phyloP scores from a whole-genome alignment of 1,140 invertebrate species.

The Pseudomyrmex flavicornis region DNA sequence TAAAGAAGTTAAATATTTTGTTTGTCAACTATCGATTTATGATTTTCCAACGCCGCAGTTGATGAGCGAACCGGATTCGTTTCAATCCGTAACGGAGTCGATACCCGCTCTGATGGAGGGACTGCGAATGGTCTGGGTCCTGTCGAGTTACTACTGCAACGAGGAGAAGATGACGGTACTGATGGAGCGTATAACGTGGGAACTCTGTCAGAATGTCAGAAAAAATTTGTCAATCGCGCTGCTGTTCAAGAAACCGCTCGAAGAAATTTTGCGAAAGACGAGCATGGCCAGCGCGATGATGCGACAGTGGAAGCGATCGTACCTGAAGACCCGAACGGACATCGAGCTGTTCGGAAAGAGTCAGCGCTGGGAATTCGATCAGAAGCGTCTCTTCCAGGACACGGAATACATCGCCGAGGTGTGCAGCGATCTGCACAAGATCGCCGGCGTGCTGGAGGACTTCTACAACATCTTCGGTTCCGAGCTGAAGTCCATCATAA shows the following conservation, averaged over 20 bases:
- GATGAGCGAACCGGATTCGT: conserved; percentile 89
- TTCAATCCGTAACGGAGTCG: conserved; percentile 89
- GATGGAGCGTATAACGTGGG: conserved; percentile 92
- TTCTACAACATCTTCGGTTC: conserved; percentile 95
- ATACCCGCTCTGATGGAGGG: conserved; percentile 93
- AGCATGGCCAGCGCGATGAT: conserved; percentile 89
- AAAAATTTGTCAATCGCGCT: conserved; percentile 89
- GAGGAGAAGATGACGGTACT: conserved; percentile 92
- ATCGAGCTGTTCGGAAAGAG: conserved; percentile 94
- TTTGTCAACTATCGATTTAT: not conserved
- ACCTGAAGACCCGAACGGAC: conserved; percentile 90
- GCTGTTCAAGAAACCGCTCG: conserved; percentile 88
- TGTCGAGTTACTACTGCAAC: conserved; percentile 90
- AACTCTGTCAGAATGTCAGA: conserved; percentile 91
- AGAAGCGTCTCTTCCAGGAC: conserved; percentile 90
- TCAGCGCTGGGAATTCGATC: conserved; percentile 95
- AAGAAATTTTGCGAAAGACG: conserved; percentile 85
- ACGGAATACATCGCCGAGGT: conserved; percentile 93
- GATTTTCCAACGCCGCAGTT: conserved; percentile 84
- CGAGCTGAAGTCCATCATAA: conserved; percentile 93
- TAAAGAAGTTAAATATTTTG: conserved; percentile 3
- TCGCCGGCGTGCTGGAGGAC: conserved; percentile 91
- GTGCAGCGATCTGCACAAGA: conserved; percentile 91
- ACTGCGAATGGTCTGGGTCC: conserved; percentile 93
- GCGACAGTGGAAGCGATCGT: conserved; percentile 91